phyloP scores from a whole-genome alignment of 2,888 invertebrate species.

The Microplitis manilae region DNA sequence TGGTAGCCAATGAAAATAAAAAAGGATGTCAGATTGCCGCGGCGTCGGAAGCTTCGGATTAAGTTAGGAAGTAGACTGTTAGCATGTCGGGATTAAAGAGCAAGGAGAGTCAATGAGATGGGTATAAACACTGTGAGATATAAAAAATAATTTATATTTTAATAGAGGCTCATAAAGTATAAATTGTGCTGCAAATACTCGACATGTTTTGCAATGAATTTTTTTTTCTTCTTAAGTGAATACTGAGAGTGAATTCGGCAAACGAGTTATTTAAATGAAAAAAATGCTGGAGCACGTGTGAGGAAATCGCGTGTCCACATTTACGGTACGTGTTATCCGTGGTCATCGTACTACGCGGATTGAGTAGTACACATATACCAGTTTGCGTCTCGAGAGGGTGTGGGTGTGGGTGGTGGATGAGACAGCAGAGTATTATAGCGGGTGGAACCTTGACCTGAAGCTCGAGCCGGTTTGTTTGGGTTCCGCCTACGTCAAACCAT shows the following conservation, averaged over 20 bases:
- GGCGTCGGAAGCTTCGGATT: conserved; percentile 72
- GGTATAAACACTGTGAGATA: conserved; percentile 36
- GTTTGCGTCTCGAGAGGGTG: conserved; percentile 43
- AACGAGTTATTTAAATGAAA: neutral
- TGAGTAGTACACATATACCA: conserved; percentile 35
- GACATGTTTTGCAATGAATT: neutral
- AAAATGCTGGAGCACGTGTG: conserved; percentile 22
- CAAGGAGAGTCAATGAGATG: conserved; percentile 48
- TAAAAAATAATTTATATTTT: conserved; percentile 16
- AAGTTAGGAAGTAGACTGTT: conserved; percentile 72
- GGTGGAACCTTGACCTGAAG: conserved; percentile 63
- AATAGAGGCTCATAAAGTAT: neutral
- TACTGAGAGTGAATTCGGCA: neutral
- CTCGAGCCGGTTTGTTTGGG: conserved; percentile 63
- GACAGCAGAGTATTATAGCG: conserved; percentile 54
- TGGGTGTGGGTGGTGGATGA: conserved; percentile 57
- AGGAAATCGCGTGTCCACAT: conserved; percentile 40
- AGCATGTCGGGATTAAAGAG: conserved; percentile 60
- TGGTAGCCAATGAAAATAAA: conserved; percentile 70
- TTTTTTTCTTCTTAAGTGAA: no score
- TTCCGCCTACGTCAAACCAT: conserved; percentile 52
- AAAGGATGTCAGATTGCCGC: conserved; percentile 72
- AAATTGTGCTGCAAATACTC: neutral
- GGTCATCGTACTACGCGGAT: conserved; percentile 52
- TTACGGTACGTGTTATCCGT: conserved; percentile 46